Evolutionary conservation across 2,888 invertebrate species (phyloP).

Genomic region (Drosophila melanosoma): DNA sequence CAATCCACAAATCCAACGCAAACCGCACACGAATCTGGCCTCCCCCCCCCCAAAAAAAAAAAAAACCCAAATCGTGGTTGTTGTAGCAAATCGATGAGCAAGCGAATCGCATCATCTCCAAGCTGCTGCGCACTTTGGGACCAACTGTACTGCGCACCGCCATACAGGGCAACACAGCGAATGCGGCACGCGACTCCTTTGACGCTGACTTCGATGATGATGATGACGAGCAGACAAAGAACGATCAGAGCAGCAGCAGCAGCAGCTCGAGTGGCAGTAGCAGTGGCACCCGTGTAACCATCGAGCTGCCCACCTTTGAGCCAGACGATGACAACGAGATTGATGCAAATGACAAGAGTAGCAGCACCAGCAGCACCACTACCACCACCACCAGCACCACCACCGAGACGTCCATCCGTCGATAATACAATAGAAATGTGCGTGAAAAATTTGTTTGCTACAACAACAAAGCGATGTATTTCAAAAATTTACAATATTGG

Average conservation of each 20-base stretch:
- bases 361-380: conserved; percentile 26
- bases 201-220: conserved; percentile 86
- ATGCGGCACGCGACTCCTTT: conserved; percentile 84
- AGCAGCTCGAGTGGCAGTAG: conserved; percentile 38
- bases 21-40: conserved; percentile 35
- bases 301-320: conserved; percentile 89
- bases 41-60: conserved; percentile 1
- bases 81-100: conserved; percentile 85
- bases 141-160: conserved; percentile 87
- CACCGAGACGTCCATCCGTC: conserved; percentile 24
- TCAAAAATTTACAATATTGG: conserved; percentile 22
- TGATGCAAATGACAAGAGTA: conserved; percentile 67
- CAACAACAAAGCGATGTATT: conserved; percentile 59
- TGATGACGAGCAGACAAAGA: conserved; percentile 79
- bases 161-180: conserved; percentile 83
- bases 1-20: conserved; percentile 10
- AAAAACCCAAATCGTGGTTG: conserved; percentile 62
- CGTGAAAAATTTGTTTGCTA: conserved; percentile 62
- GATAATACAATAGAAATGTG: conserved; percentile 45
- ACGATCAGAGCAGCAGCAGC: conserved; percentile 32
- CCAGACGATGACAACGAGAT: conserved; percentile 88
- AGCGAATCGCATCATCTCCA: conserved; percentile 83
- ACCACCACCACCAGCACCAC: conserved; percentile 21
- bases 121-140: conserved; percentile 91
- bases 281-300: conserved; percentile 86